Evolutionary conservation across 2,797 vertebrate species (phyloP), one percentile per base, ranked within the genome.

Genomic region (Amblyraja radiata): DNA sequence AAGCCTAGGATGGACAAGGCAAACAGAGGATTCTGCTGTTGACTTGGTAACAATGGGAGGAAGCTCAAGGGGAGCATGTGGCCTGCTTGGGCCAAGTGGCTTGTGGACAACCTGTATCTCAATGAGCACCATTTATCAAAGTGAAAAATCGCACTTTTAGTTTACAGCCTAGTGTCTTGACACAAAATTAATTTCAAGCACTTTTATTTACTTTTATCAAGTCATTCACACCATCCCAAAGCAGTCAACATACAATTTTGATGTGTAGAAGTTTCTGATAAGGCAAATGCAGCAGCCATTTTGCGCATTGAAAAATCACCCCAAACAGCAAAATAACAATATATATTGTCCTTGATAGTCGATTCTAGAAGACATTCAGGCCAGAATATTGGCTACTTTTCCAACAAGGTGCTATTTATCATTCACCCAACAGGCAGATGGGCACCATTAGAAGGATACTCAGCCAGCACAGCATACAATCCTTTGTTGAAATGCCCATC

Each of bases 231-330:
- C 10, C 80, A 84, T 13, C 46, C 46, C 23, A 84, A 63, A 65
- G n/a, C 1, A 21, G 28, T 88, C 65, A n/a, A 63, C 84, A 88
- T 18, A 36, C 63, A 88, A 61, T 32, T 86, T 63, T 86, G 25
- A 65, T 63, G 58, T 63, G 46, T 21, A 86, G 61, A 63, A 14
- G 63, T 9, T 63, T 32, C 68, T 88, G 84, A 14, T 32, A 25
- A 10, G n/a, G 63, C 63, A 68, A 88, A 88, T 10, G 84, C 84
- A 88, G 84, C 84, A 88, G 84, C 84, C 6, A 68, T 65, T 88
- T 88, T 88, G 84, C 84, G 84, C 84, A 86, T 28, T 32, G 61
- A 28, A 88, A 36, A 18, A 14, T 88, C 63, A 21, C 63, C 16
- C n/a, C 63, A 88, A 88, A 88, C n/a, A 88, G 63, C 63, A 32